Evolutionary conservation across 30 jellyfish, hydroid and myxozoan species (phyloP).

Genomic region (Pelagia noctiluca): DNA sequence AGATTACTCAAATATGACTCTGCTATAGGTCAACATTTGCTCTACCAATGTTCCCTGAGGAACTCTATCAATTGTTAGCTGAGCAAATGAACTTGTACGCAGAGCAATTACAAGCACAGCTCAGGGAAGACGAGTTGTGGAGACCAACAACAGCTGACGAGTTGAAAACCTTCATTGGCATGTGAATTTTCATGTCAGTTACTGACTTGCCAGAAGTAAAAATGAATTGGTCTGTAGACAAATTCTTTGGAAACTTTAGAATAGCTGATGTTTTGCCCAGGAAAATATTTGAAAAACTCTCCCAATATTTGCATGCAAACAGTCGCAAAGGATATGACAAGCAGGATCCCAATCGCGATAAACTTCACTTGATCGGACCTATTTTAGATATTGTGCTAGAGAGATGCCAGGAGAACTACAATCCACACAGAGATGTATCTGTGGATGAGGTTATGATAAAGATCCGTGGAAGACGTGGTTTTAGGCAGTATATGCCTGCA

Average conservation of each 20-base stretch:
- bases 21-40: no score
- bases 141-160: conserved; percentile 19
- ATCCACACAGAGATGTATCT: no score
- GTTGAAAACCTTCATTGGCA: background rate
- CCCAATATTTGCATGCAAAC: conserved; percentile 13
- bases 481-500: no score
- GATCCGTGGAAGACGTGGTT: conserved; percentile 2
- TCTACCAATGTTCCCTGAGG: conserved; percentile 8
- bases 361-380: conserved; percentile 25
- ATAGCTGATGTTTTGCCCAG: conserved; percentile 28
- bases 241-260: conserved; percentile 20
- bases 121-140: conserved; percentile 3
- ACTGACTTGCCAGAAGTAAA: conserved; percentile 18
- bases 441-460: conserved; percentile 26
- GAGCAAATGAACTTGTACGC: conserved; percentile 17
- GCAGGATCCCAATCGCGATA: no score
- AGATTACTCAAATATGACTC: no score
- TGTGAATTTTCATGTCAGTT: conserved; percentile 18
- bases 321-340: conserved; percentile 12
- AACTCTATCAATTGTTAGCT: background rate
- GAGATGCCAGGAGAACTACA: no score
- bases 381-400: no score
- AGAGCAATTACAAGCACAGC: conserved; percentile 6
- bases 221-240: conserved; percentile 18
- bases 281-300: conserved; percentile 7